Base-by-base conservation (phyloP, 2,113 vertebrate species). In the Etheostoma spectabile region DNA sequence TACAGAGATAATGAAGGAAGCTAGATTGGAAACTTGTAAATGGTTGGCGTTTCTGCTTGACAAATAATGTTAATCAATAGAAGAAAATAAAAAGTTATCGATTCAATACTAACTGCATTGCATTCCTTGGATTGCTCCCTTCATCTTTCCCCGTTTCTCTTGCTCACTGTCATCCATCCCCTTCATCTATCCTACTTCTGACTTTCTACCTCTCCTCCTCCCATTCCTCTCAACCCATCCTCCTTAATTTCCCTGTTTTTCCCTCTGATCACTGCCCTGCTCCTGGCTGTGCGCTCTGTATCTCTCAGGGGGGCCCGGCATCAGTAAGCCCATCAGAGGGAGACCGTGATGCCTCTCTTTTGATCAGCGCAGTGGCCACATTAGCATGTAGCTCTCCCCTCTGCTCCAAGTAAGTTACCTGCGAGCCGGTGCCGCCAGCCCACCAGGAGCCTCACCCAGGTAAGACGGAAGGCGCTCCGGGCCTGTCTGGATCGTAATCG, bases 381-480 rank as follows among this genome's bases (percentile, higher is more conserved):
- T 94, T 91, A 91, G 79, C 91, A 92, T 91, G 84, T 84, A 86
- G 42, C 55, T 61, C 61, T 52, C 46, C 67, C 30, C 33, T 59
- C 49, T 38, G 7, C 72, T 77, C 65, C 24, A 46, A 30, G 56
- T 38, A 12, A 73, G 66, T 86, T 82, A 83, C 83, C 84, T 88
- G 89, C 81, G 85, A 74, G 82, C 91, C 90, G 90, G 83, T 7
- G 5, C 52, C 8, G 5, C 48, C 16, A 38, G 65, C 72, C 81
- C 76, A 24, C n/a, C 5, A 80, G 80, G 71, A 65, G 55, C 72
- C 79, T 71, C 53, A 45, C 78, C 71, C 80, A 88, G 90, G 90
- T 92, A 59, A 86, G 84, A 81, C 83, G 83, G 88, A 67, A 90
- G 88, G 82, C 52, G 6, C 69, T 77, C 49, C 2, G 74, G 74